Conservation (phyloP, 2,888 invertebrate genomes). For the Eurytoma californica region DNA sequence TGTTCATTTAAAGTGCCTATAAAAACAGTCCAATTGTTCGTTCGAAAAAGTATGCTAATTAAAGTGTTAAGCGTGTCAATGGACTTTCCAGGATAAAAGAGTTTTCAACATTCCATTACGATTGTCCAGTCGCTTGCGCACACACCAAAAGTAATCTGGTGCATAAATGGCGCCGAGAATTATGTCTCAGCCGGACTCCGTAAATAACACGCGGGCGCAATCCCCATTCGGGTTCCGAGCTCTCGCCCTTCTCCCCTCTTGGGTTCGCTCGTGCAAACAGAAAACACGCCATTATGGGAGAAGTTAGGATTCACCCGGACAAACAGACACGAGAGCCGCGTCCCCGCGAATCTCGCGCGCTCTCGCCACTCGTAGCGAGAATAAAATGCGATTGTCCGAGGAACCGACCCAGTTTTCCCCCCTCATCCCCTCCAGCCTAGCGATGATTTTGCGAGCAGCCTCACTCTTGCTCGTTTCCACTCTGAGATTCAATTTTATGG, state of each 20-base stretch:
- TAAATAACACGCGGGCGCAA: constrained; percentile 45
- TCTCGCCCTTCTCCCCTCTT: constrained; percentile 6
- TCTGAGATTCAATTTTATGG: constrained; percentile 45
- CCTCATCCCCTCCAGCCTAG: too few relatives aligned
- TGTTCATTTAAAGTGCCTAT: too few relatives aligned
- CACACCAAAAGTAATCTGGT: constrained; percentile 48
- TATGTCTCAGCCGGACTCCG: constrained; percentile 39
- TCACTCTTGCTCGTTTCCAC: not conserved
- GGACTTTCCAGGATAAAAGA: constrained; percentile 22
- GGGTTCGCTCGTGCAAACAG: constrained; percentile 61
- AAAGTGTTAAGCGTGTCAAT: constrained; percentile 35
- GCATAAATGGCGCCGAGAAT: constrained; percentile 54
- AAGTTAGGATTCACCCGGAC: constrained; percentile 62
- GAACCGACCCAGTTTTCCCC: constrained; percentile 11
- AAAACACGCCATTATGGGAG: constrained; percentile 63
- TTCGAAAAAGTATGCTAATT: too few relatives aligned
- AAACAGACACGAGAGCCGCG: constrained; percentile 56
- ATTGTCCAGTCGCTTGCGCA: not conserved
- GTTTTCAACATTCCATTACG: constrained; percentile 36
- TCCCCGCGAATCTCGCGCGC: constrained; percentile 19
- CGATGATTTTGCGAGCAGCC: too few relatives aligned
- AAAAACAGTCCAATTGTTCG: too few relatives aligned
- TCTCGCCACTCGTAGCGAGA: not conserved
- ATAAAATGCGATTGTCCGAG: not conserved
- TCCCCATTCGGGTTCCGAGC: constrained; percentile 19